A percentile compares a stretch with the other conserved stretches of the same genome.
phyloP scores from a whole-genome alignment of 2,888 invertebrate genomes.

The Argyresthia albistria region DNA sequence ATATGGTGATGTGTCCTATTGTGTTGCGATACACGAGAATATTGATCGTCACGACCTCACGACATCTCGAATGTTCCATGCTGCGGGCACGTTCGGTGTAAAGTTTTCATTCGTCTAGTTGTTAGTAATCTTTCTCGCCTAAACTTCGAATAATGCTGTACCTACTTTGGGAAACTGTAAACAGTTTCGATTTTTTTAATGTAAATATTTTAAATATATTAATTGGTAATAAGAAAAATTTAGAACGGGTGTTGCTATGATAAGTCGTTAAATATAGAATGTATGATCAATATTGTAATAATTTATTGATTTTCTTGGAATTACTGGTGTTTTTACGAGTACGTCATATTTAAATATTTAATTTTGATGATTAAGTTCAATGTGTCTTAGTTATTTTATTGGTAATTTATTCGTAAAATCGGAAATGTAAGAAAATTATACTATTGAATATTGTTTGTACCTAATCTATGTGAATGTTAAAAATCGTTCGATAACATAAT shows the following conservation, averaged over 20 bases:
- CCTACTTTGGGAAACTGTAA: conserved; percentile 52
- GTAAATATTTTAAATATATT: conserved; percentile 65
- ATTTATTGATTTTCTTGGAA: background rate
- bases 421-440: conserved; percentile 15
- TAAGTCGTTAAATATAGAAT: conserved; percentile 29
- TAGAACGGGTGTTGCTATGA: conserved; percentile 57
- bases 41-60: no score
- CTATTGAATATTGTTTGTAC: conserved; percentile 36
- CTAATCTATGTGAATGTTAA: conserved; percentile 41
- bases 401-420: background rate
- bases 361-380: background rate
- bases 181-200: conserved; percentile 57
- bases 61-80: no score
- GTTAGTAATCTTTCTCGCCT: conserved; percentile 61
- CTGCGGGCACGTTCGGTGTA: no score
- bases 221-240: conserved; percentile 57
- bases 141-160: conserved; percentile 58
- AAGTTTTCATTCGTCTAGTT: conserved; percentile 38
- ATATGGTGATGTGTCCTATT: no score
- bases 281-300: background rate
- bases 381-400: background rate
- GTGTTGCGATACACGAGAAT: no score
- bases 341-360: conserved; percentile 19
- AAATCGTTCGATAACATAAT: background rate
- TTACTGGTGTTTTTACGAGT: conserved; percentile 8